These are phyloP conservation scores for Linurgus olivaceus DNA, from an alignment of 2,797 vertebrate species.

Conservation along the genomic window DNA sequence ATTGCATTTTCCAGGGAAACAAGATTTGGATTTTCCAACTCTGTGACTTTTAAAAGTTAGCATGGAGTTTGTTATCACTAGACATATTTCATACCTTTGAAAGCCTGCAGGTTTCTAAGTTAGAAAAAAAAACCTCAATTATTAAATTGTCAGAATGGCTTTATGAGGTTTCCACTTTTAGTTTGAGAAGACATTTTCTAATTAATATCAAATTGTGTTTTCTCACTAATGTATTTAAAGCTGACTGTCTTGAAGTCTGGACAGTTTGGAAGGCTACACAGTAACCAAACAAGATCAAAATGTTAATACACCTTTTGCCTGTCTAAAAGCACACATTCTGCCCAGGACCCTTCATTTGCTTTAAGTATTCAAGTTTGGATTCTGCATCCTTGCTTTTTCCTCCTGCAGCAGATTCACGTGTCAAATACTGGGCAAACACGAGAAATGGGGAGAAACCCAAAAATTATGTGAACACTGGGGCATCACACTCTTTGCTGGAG, in stretches of 20 bases:
- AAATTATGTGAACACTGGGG: background rate
- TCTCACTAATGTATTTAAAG: background rate
- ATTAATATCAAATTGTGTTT: background rate
- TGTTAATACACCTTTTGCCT: background rate
- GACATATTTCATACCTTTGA: background rate
- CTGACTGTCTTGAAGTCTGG: background rate
- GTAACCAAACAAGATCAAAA: background rate
- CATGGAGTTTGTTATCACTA: background rate
- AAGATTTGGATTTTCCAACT: background rate
- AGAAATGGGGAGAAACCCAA: background rate
- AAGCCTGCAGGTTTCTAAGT: background rate
- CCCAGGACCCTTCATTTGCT: background rate
- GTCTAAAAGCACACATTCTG: background rate
- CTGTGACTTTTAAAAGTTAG: background rate
- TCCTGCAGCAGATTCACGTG: background rate
- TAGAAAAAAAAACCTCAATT: background rate
- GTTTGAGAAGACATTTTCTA: background rate
- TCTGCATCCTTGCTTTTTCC: background rate
- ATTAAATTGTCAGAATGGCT: background rate
- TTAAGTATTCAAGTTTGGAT: background rate
- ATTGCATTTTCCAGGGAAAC: fast-evolving
- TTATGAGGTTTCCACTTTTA: background rate
- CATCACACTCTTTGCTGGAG: background rate
- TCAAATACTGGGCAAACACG: background rate
- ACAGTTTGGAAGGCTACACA: background rate